Conservation (phyloP, 2,113 vertebrate genomes). For the Copsychus sechellarum region DNA sequence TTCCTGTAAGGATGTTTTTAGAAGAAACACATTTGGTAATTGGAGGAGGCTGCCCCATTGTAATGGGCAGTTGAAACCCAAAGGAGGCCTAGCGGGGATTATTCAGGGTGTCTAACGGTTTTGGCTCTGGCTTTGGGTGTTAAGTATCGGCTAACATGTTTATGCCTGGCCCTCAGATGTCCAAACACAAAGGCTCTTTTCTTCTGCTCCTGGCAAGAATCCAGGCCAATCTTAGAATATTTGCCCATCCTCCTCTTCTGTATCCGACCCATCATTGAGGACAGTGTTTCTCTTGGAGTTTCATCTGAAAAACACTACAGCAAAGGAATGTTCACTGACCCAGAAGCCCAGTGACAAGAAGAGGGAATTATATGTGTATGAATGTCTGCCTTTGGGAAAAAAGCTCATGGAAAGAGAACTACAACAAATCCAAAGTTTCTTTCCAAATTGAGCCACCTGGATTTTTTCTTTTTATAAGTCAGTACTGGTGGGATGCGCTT, state of each 20-base stretch:
- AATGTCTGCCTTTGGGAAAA: slow-evolving; percentile 62
- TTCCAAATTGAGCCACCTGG: slow-evolving; percentile 46
- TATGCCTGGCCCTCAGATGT: slow-evolving; percentile 82
- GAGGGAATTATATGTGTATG: slow-evolving; percentile 66
- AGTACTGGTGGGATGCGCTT: background rate
- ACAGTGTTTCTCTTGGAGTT: slow-evolving; percentile 77
- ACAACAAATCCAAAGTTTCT: slow-evolving; percentile 62
- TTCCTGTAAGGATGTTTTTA: slow-evolving; percentile 73
- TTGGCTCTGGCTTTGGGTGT: slow-evolving; percentile 81
- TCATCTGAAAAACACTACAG: slow-evolving; percentile 76
- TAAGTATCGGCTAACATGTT: slow-evolving; percentile 84
- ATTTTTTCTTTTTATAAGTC: slow-evolving; percentile 21
- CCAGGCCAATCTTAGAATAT: slow-evolving; percentile 81
- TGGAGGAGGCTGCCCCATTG: slow-evolving; percentile 75
- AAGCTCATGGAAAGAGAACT: slow-evolving; percentile 15
- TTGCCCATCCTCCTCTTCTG: slow-evolving; percentile 66
- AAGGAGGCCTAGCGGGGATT: slow-evolving; percentile 70
- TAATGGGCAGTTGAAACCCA: slow-evolving; percentile 74
- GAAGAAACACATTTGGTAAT: slow-evolving; percentile 73
- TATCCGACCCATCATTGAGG: slow-evolving; percentile 77
- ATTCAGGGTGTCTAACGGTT: slow-evolving; percentile 81
- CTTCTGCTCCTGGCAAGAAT: slow-evolving; percentile 78
- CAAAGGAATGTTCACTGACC: slow-evolving; percentile 80
- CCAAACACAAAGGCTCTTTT: slow-evolving; percentile 81
- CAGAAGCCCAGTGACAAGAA: slow-evolving; percentile 73